Percentiles rank a stretch among this genome's conserved stretches.
These are phyloP conservation scores for Caenorhabditis sinica DNA, from an alignment of 2,888 invertebrate genomes.

Conservation along the genomic window DNA sequence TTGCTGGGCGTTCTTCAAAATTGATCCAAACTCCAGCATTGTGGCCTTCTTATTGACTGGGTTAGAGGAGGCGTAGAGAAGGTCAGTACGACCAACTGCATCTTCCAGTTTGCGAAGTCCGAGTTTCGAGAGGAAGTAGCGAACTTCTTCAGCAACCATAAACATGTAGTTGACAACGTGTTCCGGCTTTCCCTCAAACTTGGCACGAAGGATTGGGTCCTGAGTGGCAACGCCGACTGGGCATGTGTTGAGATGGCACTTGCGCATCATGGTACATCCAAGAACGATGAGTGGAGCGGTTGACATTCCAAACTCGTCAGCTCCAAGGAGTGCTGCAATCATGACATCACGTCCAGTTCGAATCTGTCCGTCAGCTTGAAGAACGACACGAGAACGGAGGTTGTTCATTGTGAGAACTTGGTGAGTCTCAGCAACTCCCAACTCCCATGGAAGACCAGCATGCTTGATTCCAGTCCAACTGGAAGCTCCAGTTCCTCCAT, in stretches of 20 bases:
- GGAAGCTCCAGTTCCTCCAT: slow-evolving; percentile 97
- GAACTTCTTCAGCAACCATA: slow-evolving; percentile 96
- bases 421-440: slow-evolving; percentile 98
- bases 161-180: slow-evolving; percentile 98
- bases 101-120: slow-evolving; percentile 88
- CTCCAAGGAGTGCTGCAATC: slow-evolving; percentile 95
- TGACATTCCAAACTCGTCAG: slow-evolving; percentile 98
- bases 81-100: slow-evolving; percentile 87
- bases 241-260: slow-evolving; percentile 98
- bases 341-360: slow-evolving; percentile 96
- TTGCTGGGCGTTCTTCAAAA: slow-evolving; percentile 93
- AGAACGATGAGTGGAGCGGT: slow-evolving; percentile 97
- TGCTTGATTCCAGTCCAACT: slow-evolving; percentile 97
- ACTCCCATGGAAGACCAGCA: slow-evolving; percentile 98
- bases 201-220: slow-evolving; percentile 94
- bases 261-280: slow-evolving; percentile 99
- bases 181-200: slow-evolving; percentile 97
- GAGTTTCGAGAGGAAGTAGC: slow-evolving; percentile 92
- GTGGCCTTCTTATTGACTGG: slow-evolving; percentile 90
- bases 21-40: slow-evolving; percentile 90
- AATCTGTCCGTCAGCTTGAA: slow-evolving; percentile 97
- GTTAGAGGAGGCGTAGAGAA: slow-evolving; percentile 89
- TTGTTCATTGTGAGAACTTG: slow-evolving; percentile 87
- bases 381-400: slow-evolving; percentile 91
- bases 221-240: slow-evolving; percentile 99